A percentile compares a stretch with the other conserved stretches of the same genome.
Evolutionary conservation across 1,140 invertebrate species (phyloP).

Genomic region (Drosophila teissieri): DNA sequence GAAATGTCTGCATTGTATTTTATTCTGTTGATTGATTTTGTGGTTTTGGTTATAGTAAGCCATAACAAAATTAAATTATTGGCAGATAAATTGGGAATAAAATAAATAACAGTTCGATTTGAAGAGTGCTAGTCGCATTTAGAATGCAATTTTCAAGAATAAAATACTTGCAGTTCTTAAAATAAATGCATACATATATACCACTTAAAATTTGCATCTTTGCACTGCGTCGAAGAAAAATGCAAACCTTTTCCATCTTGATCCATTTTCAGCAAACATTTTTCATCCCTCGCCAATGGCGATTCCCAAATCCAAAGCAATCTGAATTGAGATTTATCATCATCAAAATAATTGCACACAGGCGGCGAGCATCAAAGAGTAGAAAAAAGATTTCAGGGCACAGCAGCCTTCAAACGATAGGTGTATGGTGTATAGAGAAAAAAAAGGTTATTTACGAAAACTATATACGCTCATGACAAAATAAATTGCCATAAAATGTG

Average conservation of each 20-base stretch:
- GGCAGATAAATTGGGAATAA: neutral
- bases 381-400: slow-evolving; percentile 35
- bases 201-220: neutral
- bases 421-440: slow-evolving; percentile 18
- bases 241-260: slow-evolving; percentile 31
- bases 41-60: neutral
- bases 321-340: slow-evolving; percentile 56
- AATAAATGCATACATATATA: too few species aligned
- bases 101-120: neutral
- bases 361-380: slow-evolving; percentile 67
- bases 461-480: slow-evolving; percentile 74
- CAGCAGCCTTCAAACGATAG: slow-evolving; percentile 53
- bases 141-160: neutral
- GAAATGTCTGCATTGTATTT: slow-evolving; percentile 27
- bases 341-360: slow-evolving; percentile 66
- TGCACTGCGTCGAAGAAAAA: neutral
- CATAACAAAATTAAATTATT: neutral
- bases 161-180: too few species aligned
- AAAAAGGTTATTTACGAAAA: slow-evolving; percentile 52
- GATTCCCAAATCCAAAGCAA: slow-evolving; percentile 43
- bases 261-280: slow-evolving; percentile 20
- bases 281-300: slow-evolving; percentile 19
- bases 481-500: slow-evolving; percentile 78
- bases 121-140: neutral
- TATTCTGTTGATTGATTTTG: slow-evolving; percentile 7